phyloP scores from a whole-genome alignment of 2,888 invertebrate genomes.

The Apotomis turbidana region DNA sequence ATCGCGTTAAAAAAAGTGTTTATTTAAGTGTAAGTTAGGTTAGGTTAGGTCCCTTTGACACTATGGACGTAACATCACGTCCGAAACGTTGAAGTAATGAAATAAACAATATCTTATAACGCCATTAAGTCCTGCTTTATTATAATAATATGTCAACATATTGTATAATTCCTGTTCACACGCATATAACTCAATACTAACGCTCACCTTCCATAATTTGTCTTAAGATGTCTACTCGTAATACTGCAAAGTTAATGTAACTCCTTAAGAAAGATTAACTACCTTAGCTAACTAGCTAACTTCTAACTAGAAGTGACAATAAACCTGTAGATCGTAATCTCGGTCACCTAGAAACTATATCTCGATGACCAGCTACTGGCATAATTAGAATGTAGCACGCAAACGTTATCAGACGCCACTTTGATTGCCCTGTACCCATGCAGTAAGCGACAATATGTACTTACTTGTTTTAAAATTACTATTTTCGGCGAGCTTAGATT shows the following conservation, averaged over 20 bases:
- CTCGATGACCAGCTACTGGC: constrained; percentile 26
- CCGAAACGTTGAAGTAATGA: too few species aligned
- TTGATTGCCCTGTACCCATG: too few species aligned
- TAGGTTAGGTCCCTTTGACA: too few species aligned
- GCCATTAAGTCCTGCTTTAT: too few species aligned
- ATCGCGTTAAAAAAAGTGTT: too few species aligned
- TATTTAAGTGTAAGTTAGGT: rapidly evolving
- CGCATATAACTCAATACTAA: not conserved
- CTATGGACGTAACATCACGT: too few species aligned
- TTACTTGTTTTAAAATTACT: too few species aligned
- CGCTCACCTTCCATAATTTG: not conserved
- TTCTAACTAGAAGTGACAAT: constrained; percentile 28
- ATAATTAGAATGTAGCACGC: constrained; percentile 36
- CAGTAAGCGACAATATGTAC: too few species aligned
- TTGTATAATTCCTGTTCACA: not conserved
- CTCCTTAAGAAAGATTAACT: constrained; percentile 23
- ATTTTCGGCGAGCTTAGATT: too few species aligned
- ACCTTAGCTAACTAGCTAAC: constrained; percentile 7
- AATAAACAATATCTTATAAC: too few species aligned
- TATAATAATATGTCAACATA: too few species aligned
- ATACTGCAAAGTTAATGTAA: not conserved
- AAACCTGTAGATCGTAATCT: constrained; percentile 34
- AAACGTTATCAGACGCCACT: constrained; percentile 31
- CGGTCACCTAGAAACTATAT: constrained; percentile 39
- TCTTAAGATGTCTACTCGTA: not conserved